phyloP scores from a whole-genome alignment of 1,140 invertebrate species.

The Elysia chlorotica region DNA sequence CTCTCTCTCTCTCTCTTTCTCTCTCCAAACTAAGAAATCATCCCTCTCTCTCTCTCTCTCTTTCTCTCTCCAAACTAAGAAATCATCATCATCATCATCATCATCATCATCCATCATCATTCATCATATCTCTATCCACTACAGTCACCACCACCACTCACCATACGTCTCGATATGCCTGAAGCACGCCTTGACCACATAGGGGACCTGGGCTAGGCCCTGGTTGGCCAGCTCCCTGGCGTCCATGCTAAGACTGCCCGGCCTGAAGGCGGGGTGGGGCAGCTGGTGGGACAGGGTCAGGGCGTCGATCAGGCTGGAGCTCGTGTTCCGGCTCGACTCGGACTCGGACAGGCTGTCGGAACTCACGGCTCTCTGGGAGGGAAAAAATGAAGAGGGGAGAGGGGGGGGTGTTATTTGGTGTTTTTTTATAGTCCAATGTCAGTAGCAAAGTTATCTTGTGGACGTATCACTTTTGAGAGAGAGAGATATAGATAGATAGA shows the following conservation, averaged over 20 bases:
- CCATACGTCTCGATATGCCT: constrained; percentile 80
- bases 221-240: constrained; percentile 9
- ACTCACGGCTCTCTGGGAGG: constrained; percentile 49
- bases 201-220: constrained; percentile 65
- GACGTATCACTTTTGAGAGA: no score
- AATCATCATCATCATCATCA: no score
- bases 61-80: not conserved
- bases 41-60: not conserved
- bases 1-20: no score
- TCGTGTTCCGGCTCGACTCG: constrained; percentile 43
- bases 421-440: no score
- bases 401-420: no score
- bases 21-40: no score
- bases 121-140: no score
- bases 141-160: constrained; percentile 28
- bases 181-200: constrained; percentile 78
- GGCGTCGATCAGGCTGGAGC: constrained; percentile 55
- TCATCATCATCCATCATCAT: no score
- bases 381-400: not conserved
- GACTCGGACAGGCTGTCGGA: constrained; percentile 53
- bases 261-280: constrained; percentile 27
- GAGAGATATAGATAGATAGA: no score
- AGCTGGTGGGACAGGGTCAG: constrained; percentile 49
- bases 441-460: no score
- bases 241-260: constrained; percentile 22